Conservation (phyloP, 2,113 vertebrate genomes). For the Illadopsis cleaveri region DNA sequence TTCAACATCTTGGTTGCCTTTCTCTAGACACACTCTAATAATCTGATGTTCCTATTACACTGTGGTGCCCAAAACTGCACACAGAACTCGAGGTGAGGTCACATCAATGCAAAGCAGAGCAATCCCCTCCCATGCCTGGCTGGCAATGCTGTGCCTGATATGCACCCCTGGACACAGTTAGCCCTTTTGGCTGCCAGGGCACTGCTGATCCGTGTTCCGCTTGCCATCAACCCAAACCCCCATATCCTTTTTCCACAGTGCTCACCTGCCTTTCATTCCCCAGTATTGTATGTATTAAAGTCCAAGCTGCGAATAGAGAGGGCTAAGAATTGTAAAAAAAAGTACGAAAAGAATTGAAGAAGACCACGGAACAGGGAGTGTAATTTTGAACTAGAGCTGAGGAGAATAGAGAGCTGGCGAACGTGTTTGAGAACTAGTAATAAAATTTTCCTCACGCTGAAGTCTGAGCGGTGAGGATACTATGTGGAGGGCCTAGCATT, state of each 20-base stretch:
- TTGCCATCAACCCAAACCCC: neutral
- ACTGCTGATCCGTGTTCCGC: neutral
- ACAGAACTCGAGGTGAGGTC: neutral
- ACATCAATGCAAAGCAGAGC: neutral
- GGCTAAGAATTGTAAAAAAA: neutral
- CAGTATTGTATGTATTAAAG: neutral
- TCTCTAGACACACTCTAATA: neutral
- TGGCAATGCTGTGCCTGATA: neutral
- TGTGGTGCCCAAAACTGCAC: neutral
- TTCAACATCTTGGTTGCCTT: neutral
- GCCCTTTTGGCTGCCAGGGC: neutral
- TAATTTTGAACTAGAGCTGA: neutral
- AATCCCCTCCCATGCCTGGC: neutral
- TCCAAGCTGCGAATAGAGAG: neutral
- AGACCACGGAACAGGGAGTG: neutral
- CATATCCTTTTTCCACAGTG: neutral
- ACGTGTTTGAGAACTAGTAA: neutral
- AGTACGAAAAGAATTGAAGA: neutral
- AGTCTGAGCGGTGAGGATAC: neutral
- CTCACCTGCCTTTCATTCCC: neutral
- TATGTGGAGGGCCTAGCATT: accelerated
- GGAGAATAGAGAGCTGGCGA: neutral
- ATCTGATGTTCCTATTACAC: neutral
- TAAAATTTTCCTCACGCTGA: neutral
- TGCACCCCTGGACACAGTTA: accelerated